A percentile compares a stretch with the other conserved stretches of the same genome.
Conservation (phyloP, 2,113 vertebrate species). For the Fregetta grallaria region DNA sequence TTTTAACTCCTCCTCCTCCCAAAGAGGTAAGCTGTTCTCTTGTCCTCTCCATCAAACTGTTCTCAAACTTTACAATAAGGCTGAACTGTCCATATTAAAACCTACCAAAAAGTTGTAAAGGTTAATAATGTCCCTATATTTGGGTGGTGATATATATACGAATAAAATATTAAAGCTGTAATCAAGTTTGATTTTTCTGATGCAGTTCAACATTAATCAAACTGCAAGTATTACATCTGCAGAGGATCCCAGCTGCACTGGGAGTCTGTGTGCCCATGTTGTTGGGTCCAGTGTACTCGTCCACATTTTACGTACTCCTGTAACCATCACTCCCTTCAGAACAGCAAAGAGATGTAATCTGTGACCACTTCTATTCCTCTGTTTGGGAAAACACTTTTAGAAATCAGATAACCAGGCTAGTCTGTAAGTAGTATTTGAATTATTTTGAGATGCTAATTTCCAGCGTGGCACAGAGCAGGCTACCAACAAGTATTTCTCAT, state of each 20-base stretch:
- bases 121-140: background rate
- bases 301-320: background rate
- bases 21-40: background rate
- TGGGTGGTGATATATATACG: background rate
- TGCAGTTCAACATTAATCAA: background rate
- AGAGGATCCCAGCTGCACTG: background rate
- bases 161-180: background rate
- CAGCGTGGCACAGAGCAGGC: background rate
- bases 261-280: accelerated
- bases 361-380: background rate
- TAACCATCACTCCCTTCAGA: background rate
- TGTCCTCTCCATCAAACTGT: background rate
- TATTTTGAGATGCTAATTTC: slow-evolving; percentile 7
- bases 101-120: background rate
- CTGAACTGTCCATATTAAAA: background rate
- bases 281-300: background rate
- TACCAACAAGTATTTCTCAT: background rate
- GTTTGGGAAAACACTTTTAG: background rate
- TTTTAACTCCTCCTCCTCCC: background rate
- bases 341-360: background rate
- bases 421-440: background rate
- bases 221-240: background rate
- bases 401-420: background rate
- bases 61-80: background rate
- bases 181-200: background rate